These are phyloP conservation scores for Melieria omissa DNA, from an alignment of 2,888 invertebrate genomes.

Conservation along the genomic window DNA sequence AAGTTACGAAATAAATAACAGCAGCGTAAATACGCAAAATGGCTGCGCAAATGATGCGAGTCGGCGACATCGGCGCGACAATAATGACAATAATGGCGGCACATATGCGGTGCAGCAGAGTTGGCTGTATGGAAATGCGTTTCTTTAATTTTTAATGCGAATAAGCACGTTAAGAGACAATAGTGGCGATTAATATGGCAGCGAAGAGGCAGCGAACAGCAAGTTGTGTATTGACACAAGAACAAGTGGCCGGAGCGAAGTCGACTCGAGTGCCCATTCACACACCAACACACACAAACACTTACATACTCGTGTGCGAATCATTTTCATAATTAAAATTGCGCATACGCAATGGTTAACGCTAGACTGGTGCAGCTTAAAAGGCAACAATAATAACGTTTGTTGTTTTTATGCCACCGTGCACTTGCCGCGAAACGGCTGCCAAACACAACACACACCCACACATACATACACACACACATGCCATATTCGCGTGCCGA, in stretches of 20 bases:
- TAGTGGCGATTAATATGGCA: neutral
- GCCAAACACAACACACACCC: neutral
- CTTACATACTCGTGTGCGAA: neutral
- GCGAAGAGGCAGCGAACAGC: slow-evolving; percentile 18
- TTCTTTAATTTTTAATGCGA: too few species aligned
- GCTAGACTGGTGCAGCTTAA: neutral
- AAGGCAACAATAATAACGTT: neutral
- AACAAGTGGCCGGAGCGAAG: neutral
- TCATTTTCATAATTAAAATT: slow-evolving; percentile 33
- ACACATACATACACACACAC: neutral
- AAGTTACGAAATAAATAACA: too few species aligned
- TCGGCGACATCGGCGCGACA: too few species aligned
- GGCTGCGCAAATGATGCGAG: too few species aligned
- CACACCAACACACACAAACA: slow-evolving; percentile 13
- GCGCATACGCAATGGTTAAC: slow-evolving; percentile 30
- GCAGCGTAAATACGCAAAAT: too few species aligned
- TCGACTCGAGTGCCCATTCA: neutral
- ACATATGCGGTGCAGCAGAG: too few species aligned
- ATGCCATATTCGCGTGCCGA: neutral
- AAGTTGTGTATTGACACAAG: neutral
- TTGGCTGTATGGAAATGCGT: too few species aligned
- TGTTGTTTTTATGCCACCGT: neutral
- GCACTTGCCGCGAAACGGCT: too few species aligned
- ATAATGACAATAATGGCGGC: too few species aligned
- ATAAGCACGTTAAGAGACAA: too few species aligned